Evolutionary conservation across 2,888 invertebrate genomes (phyloP).

Genomic region (Lasioglossum calceatum): DNA sequence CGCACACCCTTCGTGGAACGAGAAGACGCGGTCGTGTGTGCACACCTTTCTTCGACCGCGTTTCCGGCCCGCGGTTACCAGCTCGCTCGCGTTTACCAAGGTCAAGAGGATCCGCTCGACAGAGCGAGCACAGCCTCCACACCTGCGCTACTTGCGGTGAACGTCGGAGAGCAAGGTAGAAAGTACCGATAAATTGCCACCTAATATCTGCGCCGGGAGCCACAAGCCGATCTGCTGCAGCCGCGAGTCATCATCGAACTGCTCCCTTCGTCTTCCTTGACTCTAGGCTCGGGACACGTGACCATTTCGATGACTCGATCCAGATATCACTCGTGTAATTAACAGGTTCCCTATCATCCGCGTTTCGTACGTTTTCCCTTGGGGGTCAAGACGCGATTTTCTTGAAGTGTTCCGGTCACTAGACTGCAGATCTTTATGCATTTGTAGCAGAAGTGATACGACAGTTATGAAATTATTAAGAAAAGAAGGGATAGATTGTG

Average conservation of each 20-base stretch:
- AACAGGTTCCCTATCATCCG: neutral
- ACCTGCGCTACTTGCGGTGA: slow-evolving; percentile 56
- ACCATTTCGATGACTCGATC: neutral
- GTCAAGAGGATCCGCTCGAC: slow-evolving; percentile 59
- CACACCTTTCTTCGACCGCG: neutral
- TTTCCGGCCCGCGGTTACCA: slow-evolving; percentile 23
- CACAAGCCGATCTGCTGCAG: neutral
- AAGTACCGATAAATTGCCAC: slow-evolving; percentile 63
- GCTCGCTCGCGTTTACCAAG: slow-evolving; percentile 64
- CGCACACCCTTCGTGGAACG: slow-evolving; percentile 22
- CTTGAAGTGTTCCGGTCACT: too few species aligned
- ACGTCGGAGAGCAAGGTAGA: slow-evolving; percentile 49
- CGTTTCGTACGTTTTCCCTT: neutral
- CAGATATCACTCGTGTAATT: slow-evolving; percentile 24
- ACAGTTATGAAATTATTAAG: too few species aligned
- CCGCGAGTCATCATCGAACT: neutral
- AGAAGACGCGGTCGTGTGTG: slow-evolving; percentile 11
- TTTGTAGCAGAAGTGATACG: too few species aligned
- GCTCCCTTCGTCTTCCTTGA: neutral
- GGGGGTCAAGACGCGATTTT: too few species aligned
- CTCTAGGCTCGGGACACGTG: neutral
- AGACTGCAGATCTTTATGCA: too few species aligned
- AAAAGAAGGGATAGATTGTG: too few species aligned
- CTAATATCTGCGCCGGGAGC: slow-evolving; percentile 51
- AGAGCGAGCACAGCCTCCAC: slow-evolving; percentile 20